phyloP scores from a whole-genome alignment of 2,888 invertebrate species.

The Amorpha juglandis region DNA sequence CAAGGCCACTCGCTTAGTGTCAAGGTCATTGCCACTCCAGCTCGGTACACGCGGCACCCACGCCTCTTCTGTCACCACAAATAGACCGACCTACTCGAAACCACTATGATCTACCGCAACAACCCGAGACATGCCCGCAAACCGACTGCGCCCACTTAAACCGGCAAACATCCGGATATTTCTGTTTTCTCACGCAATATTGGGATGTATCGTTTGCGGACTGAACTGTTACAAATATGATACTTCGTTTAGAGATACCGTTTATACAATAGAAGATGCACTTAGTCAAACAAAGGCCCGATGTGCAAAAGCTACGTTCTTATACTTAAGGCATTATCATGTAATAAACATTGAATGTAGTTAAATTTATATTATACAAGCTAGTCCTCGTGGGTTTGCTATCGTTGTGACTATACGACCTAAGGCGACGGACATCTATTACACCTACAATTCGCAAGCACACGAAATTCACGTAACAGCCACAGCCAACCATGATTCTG shows the following conservation, averaged over 20 bases:
- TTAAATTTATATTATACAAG: too few species aligned
- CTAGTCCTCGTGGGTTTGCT: too few species aligned
- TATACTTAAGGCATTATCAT: too few species aligned
- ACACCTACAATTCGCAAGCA: too few species aligned
- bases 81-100: slow-evolving; percentile 80
- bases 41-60: slow-evolving; percentile 82
- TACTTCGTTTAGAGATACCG: not conserved
- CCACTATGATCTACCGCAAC: slow-evolving; percentile 69
- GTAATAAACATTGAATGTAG: too few species aligned
- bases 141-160: slow-evolving; percentile 27
- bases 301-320: too few species aligned
- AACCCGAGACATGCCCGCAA: slow-evolving; percentile 57
- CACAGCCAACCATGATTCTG: too few species aligned
- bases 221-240: not conserved
- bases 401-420: too few species aligned
- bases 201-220: not conserved
- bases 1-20: slow-evolving; percentile 85
- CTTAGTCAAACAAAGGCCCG: not conserved
- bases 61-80: slow-evolving; percentile 83
- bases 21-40: slow-evolving; percentile 85
- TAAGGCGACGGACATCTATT: too few species aligned
- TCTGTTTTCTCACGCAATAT: slow-evolving; percentile 9
- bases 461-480: too few species aligned
- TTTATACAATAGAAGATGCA: not conserved
- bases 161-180: slow-evolving; percentile 6